Percentiles rank a stretch among this genome's conserved stretches.
Evolutionary conservation across 2,888 invertebrate species (phyloP).

Genomic region (Herminia tarsipennalis): DNA sequence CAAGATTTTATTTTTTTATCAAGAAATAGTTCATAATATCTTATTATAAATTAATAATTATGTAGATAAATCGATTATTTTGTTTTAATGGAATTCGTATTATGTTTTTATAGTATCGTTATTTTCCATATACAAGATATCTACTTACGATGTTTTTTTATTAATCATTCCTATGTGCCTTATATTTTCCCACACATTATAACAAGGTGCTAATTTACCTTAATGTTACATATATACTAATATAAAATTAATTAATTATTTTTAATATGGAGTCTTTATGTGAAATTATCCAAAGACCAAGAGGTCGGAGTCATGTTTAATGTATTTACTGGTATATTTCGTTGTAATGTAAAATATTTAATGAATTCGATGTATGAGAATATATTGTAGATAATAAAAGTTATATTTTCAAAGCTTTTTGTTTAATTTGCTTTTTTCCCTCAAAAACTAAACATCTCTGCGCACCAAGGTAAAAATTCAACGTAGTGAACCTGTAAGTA

Average conservation of each 20-base stretch:
- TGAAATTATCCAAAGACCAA: constrained; percentile 71
- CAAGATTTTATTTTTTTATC: constrained; percentile 18
- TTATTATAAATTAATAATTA: constrained; percentile 25
- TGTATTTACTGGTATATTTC: constrained; percentile 68
- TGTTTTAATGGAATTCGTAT: constrained; percentile 72
- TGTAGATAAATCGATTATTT: constrained; percentile 42
- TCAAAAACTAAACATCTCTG: too few species aligned
- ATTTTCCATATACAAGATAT: constrained; percentile 65
- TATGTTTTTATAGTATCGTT: constrained; percentile 77
- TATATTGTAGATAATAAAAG: constrained; percentile 81
- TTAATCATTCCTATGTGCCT: constrained; percentile 46
- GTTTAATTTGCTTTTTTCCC: constrained; percentile 26
- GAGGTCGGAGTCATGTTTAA: constrained; percentile 80
- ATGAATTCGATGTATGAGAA: constrained; percentile 68
- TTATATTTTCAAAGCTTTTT: constrained; percentile 62
- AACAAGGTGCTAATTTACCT: constrained; percentile 64
- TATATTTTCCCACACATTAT: constrained; percentile 44
- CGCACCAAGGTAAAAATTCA: too few species aligned
- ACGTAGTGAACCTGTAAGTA: too few species aligned
- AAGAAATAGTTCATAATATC: constrained; percentile 23
- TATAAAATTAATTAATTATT: constrained; percentile 40
- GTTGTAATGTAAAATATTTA: constrained; percentile 78
- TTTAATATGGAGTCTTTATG: constrained; percentile 44
- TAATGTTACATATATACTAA: constrained; percentile 40
- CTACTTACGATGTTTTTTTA: constrained; percentile 26